A percentile compares a stretch with the other conserved stretches of the same genome.
phyloP scores from a whole-genome alignment of 2,113 vertebrate genomes.

The Hoplias malabaricus region DNA sequence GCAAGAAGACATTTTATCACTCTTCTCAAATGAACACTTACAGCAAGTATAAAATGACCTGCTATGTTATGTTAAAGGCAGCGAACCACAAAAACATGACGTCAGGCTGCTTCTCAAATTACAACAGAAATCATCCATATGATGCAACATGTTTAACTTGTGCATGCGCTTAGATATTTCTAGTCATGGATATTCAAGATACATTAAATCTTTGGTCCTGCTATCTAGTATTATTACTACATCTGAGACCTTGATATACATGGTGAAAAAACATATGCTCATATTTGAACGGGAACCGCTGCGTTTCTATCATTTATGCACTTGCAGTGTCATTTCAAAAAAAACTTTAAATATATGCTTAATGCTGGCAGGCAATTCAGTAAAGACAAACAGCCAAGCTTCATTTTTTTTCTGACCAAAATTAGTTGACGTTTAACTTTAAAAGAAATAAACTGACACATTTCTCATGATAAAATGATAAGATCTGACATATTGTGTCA shows the following conservation, averaged over 20 bases:
- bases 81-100: constrained; percentile 7
- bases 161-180: constrained; percentile 24
- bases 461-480: background rate
- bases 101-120: constrained; percentile 11
- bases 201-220: constrained; percentile 45
- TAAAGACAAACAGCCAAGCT: constrained; percentile 18
- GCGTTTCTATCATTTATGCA: background rate
- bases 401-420: background rate
- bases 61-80: background rate
- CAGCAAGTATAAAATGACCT: background rate
- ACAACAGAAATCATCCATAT: constrained; percentile 44
- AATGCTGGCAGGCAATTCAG: constrained; percentile 18
- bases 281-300: background rate
- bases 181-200: constrained; percentile 4
- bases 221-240: constrained; percentile 23
- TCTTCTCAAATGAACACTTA: constrained; percentile 1
- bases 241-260: constrained; percentile 16
- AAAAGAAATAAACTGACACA: background rate
- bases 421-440: background rate
- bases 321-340: background rate
- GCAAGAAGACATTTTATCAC: background rate
- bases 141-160: constrained; percentile 29
- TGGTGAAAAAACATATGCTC: background rate
- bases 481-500: constrained; percentile 1
- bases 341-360: background rate